These are phyloP conservation scores for Anagyrus pseudococci DNA, from an alignment of 2,888 invertebrate genomes.

Conservation along the genomic window DNA sequence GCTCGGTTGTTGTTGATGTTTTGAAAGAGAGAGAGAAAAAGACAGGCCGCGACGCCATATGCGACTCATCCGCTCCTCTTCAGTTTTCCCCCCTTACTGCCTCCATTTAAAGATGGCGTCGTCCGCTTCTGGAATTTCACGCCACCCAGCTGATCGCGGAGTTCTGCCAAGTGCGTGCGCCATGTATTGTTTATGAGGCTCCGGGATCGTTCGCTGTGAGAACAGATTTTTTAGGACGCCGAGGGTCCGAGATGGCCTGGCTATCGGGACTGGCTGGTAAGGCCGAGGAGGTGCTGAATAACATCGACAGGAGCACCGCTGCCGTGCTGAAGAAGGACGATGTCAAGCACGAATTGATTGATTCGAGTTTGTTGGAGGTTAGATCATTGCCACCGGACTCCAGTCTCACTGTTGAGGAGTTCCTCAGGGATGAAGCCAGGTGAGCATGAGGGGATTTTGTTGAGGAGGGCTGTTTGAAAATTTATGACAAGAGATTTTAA, in stretches of 20 bases:
- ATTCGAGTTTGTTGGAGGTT: conserved; percentile 50
- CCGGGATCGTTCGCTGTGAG: background rate
- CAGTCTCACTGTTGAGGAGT: conserved; percentile 35
- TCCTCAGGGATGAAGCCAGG: conserved; percentile 31
- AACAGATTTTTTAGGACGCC: conserved; percentile 11
- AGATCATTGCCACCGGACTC: conserved; percentile 47
- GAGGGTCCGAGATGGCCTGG: conserved; percentile 69
- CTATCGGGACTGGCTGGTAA: conserved; percentile 74
- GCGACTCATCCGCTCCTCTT: too few species aligned
- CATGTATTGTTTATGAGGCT: too few species aligned
- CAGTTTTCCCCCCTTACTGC: too few species aligned
- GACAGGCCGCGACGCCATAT: too few species aligned
- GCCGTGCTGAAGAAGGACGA: conserved; percentile 64
- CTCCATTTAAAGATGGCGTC: too few species aligned
- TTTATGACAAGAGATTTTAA: background rate
- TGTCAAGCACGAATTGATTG: conserved; percentile 46
- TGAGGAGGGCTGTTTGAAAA: background rate
- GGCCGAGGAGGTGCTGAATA: conserved; percentile 76
- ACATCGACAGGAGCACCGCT: conserved; percentile 77
- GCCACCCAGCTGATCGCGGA: too few species aligned
- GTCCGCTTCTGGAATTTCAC: too few species aligned
- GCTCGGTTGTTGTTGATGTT: too few species aligned
- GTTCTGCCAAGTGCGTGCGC: too few species aligned
- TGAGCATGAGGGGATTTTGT: conserved; percentile 6
- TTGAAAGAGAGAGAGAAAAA: too few species aligned